Evolutionary conservation across 2,888 invertebrate genomes (phyloP), one percentile per base, ranked within the genome.

Genomic region (Cepaea hortensis): DNA sequence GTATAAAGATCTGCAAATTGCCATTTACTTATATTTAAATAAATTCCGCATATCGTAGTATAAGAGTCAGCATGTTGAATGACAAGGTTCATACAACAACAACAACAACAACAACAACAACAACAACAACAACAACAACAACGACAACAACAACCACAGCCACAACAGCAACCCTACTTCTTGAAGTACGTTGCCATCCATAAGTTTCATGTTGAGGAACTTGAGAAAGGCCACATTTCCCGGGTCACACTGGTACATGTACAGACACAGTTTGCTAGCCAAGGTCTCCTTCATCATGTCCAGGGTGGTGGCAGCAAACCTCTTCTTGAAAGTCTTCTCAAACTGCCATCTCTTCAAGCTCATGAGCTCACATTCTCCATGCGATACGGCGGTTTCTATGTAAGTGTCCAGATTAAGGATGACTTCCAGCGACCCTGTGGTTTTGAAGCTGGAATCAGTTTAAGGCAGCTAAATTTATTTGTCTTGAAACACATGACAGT

Each of bases 181-280:
- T 9, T 70, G 72, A 13, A 89, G 72, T 6, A 86, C 90, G 0
- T 88, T 87, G 3, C 90, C 87, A 77, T 92, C 92, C 80, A 90
- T 89, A n/a, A 91, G 82, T 73, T 91, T 90, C 72, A 91, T 90
- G n/a, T 91, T 91, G n/a, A 92, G 89, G 86, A 90, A 92, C 85
- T 91, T 92, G 23, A 92, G 86, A 81, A 92, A 91, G 15, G 91
- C 88, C 9, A 88, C 80, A 73, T 88, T 87, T 18, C 87, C 83
- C 23, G 89, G 86, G n/a, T 90, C 90, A 20, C 90, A 89, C 70
- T 92, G 88, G 82, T 91, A 90, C 65, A 92, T 92, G 85, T 92
- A 92, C 72, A 92, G 85, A 70, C 91, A 92, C 20, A 92, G 88
- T 76, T 91, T 85, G 84, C 88, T 89, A n/a, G 90, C 90, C 62